phyloP scores from a whole-genome alignment of 2,888 invertebrate genomes.

The Drosophila kanekoi region DNA sequence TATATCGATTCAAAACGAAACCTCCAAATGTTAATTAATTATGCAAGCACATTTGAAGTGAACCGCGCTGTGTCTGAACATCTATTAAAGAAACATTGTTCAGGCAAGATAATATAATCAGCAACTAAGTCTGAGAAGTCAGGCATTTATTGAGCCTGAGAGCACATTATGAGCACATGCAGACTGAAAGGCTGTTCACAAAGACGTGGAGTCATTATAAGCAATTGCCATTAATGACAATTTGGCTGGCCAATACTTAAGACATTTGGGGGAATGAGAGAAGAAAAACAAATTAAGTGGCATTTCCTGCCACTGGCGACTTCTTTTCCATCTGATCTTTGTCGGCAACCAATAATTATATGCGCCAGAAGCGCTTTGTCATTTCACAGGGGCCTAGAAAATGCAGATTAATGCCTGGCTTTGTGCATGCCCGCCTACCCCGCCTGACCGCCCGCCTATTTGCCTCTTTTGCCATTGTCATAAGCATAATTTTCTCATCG shows the following conservation, averaged over 20 bases:
- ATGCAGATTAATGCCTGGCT: conserved; percentile 50
- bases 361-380: conserved; percentile 80
- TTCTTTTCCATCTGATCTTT: conserved; percentile 67
- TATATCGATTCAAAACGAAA: conserved; percentile 54
- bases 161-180: conserved; percentile 72
- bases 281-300: conserved; percentile 78
- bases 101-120: conserved; percentile 42
- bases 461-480: conserved; percentile 61
- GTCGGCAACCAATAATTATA: conserved; percentile 78
- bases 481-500: conserved; percentile 80
- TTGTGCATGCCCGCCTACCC: conserved; percentile 10
- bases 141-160: conserved; percentile 31
- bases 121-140: conserved; percentile 22
- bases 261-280: conserved; percentile 39
- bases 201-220: conserved; percentile 71
- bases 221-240: conserved; percentile 81
- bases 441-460: conserved; percentile 9
- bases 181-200: conserved; percentile 39
- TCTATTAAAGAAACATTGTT: neutral
- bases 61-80: conserved; percentile 30
- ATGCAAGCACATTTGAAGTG: conserved; percentile 44
- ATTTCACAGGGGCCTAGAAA: conserved; percentile 68
- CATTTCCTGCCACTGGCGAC: conserved; percentile 77
- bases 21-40: conserved; percentile 69
- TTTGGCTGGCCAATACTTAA: conserved; percentile 73